These are phyloP conservation scores for Globodera ellingtonae DNA, from an alignment of 1,140 invertebrate species.

Conservation along the genomic window DNA sequence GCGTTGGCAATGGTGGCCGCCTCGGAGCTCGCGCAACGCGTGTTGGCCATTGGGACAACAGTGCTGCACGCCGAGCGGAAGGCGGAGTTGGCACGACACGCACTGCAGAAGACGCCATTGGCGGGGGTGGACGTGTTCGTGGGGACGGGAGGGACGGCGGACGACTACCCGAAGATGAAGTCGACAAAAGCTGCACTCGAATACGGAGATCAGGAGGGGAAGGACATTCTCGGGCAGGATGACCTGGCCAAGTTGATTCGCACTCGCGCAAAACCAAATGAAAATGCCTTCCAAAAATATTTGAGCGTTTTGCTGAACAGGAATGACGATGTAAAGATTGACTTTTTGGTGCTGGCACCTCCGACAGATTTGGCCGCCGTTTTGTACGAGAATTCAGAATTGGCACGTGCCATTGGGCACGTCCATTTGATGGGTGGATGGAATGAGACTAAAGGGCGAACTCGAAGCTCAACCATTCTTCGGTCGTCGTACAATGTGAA, in stretches of 20 bases:
- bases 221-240: background rate
- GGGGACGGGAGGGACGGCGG: background rate
- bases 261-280: background rate
- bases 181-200: background rate
- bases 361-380: background rate
- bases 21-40: background rate
- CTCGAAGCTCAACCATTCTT: background rate
- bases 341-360: constrained; percentile 1
- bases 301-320: background rate
- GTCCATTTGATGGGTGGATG: constrained; percentile 22
- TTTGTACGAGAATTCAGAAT: background rate
- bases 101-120: background rate
- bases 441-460: background rate
- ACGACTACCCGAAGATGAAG: constrained; percentile 7
- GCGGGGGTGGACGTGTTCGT: constrained; percentile 8
- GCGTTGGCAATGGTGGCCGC: constrained; percentile 3
- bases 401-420: background rate
- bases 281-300: background rate
- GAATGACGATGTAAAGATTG: background rate
- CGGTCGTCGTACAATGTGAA: constrained; percentile 15
- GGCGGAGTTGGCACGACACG: constrained; percentile 10
- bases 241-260: background rate
- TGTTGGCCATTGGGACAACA: constrained; percentile 14
- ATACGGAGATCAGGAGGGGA: constrained; percentile 8
- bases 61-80: constrained; percentile 9